Percentiles rank a stretch among this genome's conserved stretches.
Conservation (phyloP, 2,113 vertebrate genomes). For the Carollia perspicillata region DNA sequence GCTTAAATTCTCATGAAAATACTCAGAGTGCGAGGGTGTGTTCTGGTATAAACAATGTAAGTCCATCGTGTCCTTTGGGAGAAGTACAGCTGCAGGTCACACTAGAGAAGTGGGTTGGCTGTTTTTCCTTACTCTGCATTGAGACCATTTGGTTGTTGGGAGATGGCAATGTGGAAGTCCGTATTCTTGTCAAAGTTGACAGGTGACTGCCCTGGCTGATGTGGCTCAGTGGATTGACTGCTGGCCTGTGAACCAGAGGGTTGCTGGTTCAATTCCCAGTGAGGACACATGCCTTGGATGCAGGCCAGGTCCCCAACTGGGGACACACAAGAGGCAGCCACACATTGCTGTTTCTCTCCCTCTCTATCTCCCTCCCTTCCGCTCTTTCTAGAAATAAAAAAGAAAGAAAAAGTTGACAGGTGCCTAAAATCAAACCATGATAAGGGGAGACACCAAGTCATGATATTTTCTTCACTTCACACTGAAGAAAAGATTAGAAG, state of each 20-base stretch:
- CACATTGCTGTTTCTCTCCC: no score
- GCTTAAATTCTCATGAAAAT: background rate
- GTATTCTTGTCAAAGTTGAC: background rate
- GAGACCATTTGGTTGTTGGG: background rate
- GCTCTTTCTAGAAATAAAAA: no score
- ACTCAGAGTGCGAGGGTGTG: background rate
- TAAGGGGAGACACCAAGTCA: background rate
- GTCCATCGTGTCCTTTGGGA: background rate
- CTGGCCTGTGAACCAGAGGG: no score
- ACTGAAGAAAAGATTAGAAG: background rate
- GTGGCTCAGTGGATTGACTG: no score
- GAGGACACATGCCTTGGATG: no score
- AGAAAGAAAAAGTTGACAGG: background rate
- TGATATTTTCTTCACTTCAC: background rate
- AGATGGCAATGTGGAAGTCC: fast-evolving
- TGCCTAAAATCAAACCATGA: background rate
- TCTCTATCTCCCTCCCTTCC: no score
- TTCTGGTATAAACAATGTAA: background rate
- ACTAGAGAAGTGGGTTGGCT: background rate
- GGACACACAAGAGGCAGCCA: no score
- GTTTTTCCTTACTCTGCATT: background rate
- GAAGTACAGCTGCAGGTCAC: background rate
- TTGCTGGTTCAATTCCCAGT: no score
- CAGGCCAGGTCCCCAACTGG: no score
- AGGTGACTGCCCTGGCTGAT: background rate